phyloP scores from a whole-genome alignment of 2,797 vertebrate species.

The Sebastes vulpes region DNA sequence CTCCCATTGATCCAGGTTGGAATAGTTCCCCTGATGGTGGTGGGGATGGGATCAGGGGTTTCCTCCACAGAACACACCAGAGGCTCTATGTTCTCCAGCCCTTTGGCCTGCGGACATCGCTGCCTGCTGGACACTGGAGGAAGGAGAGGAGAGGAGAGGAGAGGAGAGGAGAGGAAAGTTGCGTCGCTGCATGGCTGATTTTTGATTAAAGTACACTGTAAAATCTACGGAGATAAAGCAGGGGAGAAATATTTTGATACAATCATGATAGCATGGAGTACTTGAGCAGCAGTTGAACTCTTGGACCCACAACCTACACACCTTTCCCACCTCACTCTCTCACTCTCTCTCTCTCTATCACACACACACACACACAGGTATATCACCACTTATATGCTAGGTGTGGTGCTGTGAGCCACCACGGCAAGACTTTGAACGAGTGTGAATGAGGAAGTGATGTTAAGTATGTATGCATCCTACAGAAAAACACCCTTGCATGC shows the following conservation, averaged over 20 bases:
- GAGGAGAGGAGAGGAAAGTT: neutral
- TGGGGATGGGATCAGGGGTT: constrained; percentile 83
- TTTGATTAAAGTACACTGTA: neutral
- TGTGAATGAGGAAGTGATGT: neutral
- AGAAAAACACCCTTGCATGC: neutral
- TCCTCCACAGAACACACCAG: constrained; percentile 88
- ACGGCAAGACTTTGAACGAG: neutral
- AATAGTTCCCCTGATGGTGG: constrained; percentile 85
- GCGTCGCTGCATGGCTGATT: neutral
- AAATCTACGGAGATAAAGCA: neutral
- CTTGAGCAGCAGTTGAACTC: constrained; percentile 1
- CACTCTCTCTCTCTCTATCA: neutral
- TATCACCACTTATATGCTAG: neutral
- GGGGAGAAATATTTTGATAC: neutral
- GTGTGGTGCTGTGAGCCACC: neutral
- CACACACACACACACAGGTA: neutral
- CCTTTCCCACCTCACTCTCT: neutral
- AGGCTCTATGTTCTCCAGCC: constrained; percentile 83
- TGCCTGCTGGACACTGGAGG: constrained; percentile 68
- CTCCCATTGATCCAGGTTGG: constrained; percentile 92
- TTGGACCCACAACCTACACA: neutral
- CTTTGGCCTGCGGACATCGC: constrained; percentile 71
- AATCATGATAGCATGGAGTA: neutral
- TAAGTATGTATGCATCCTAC: neutral
- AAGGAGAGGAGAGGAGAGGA: neutral